Base-by-base conservation (phyloP, 1,140 invertebrate genomes). In the Apis dorsata region DNA sequence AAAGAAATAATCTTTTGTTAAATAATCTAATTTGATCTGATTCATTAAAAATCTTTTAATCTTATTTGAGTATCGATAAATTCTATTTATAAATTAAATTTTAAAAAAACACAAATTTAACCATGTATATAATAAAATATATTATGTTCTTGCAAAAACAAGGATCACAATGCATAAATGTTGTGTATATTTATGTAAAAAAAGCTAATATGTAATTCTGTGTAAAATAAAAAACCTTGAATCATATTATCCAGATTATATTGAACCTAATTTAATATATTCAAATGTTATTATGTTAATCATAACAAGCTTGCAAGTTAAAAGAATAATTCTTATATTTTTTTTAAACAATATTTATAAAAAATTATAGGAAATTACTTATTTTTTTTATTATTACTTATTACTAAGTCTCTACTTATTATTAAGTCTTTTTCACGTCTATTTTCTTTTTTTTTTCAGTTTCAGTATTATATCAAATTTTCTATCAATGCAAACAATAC, bases 111-210 rank as follows among this genome's bases (percentile, higher is more conserved):
- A n/a, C 71, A 24, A 76, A n/a, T 63, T 53, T 17, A 55, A 17
- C 44, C 24, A 77, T 21, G 12, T 75, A 34, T 80, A 73, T 34
- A 63, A 60, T 76, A 60, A 55, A 8, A 59, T 21, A 71, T 51
- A 57, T 51, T 72, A 28, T n/a, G 57, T 79, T 79, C 81, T 72
- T 79, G 81, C 81, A 34, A 51, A 24, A 51, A 76, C 76, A 79
- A 60, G 60, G 76, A 34, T 51, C 76, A 79, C 17, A 63, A 79
- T 66, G 59, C 68, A n/a, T 78, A 83, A 75, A 72, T 57, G n/a
- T 79, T 65, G 59, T 83, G 81, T 83, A 83, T 59, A 83, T 83
- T 83, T 83, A 51, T 83, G 81, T 79, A 79, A 78, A 83, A 53
- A 49, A 9, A 63, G 19, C 57, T 78, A 34, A 19, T 34, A 53